Evolutionary conservation across 2,888 invertebrate species (phyloP), one percentile per base, ranked within the genome.

Genomic region (Chromoteleia sp.): DNA sequence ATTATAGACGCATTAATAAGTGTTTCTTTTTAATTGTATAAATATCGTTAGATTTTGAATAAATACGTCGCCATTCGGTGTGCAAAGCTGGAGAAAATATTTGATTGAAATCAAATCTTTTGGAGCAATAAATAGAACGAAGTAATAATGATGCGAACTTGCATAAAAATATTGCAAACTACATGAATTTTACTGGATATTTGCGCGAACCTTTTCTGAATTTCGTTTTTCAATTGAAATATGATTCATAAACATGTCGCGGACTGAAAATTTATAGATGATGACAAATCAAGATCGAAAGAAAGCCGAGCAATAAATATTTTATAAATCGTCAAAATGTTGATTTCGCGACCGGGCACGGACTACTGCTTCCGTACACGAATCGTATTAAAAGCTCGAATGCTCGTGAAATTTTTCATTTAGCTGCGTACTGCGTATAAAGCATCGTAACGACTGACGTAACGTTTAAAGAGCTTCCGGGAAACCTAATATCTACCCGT

Each of bases 401-500:
- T 29, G 43, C 36, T 67, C 59, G 39, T 73, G 73, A 80, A 75
- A 75, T 63, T 80, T 75, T 75, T 74, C 70, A 80, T 80, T 80
- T 56, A 58, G 71, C 58, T 73, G 73, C 73, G 54, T 68, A 41
- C 54, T 61, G 61, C 61, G 73, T 75, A 70, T 70, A 81, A 71
- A 80, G 80, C 70, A 70, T 71, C 63, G 63, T 65, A 81, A 75
- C 75, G 75, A 59, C 71, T 59, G 63, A 65, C 70, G 71, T 76
- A 68, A 65, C 71, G 58, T 71, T 81, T 75, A 70, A 71, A 65
- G 65, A 81, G 67, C 75, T 70, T 74, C 71, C 58, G 80, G 48
- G 67, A 80, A 75, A 80, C 75, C 80, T 80, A 74, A 75, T 81
- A 81, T 81, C 71, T 71, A 76, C 81, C 65, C 68, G 80, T 68